Evolutionary conservation across 64 coral and sea anemone species (phyloP), one percentile per base, ranked within the genome.

Genomic region (Actinia equina): DNA sequence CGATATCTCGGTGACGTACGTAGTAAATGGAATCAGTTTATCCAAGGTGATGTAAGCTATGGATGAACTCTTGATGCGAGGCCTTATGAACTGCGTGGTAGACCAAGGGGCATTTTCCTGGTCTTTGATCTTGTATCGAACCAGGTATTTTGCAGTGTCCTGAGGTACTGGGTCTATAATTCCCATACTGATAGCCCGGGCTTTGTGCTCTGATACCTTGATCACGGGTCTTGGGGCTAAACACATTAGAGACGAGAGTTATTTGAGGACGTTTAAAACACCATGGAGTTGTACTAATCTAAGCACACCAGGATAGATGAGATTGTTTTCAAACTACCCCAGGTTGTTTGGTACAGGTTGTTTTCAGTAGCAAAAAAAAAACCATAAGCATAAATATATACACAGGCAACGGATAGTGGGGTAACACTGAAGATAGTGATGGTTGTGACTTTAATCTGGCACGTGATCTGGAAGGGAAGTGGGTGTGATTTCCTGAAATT

Each of bases 161-260:
- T 52, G 51, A 14, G 90, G 84, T 1, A 85, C 57, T 1, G 84
- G 90, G 44, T 92, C 90, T 42, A 44, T 83, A 0, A 92, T 80
- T 37, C 27, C 77, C 60, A 92, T 27, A 43, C 3, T 25, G 11
- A 71, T 27, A 18, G 56, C 26, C 8, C 78, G 78, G 17, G 90
- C 59, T 54, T 92, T 60, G 26, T 80, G 59, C 3, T 71, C 79
- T 17, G 61, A 81, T 12, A 92, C 60, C 53, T 69, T 64, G 43
- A 92, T 83, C 30, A 82, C 65, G 15, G 90, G 90, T 4, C 90
- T 85, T 8, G 90, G 90, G 22, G 90, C 90, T 92, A 57, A 37
- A 81, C 42, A 78, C 26, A 44, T 19, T 52, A 44, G n/a, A 81
- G 37, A 45, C 42, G 5, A 79, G 10, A 79, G 17, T 79, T 6